Base-by-base conservation (phyloP, 2,888 invertebrate genomes). In the Drosophila subquinaria region DNA sequence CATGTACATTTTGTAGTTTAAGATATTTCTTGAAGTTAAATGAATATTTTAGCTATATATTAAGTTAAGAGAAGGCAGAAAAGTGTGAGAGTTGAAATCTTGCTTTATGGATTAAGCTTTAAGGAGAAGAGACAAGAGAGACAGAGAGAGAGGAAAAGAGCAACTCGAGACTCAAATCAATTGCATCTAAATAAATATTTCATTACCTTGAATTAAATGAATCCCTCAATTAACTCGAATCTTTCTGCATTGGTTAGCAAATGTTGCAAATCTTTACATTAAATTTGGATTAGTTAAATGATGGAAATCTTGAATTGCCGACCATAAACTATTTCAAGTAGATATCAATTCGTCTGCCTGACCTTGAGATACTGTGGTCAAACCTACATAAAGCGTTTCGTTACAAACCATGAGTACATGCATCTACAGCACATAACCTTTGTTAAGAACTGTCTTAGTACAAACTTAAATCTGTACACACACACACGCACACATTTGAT, bases 181-280 rank as follows among this genome's bases (percentile, higher is more conserved):
- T 30, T 9, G 2, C 2, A 0, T 27, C 6, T 6, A 27, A 27
- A 30, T 30, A 30, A 33, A 35, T 36, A 61, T 43, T 51, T 13
- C 27, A 27, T 52, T 52, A 52, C 27, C 35, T 53, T 35, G 9
- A 62, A 40, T 38, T n/a, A 43, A 62, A 43, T 33, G 33, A 42
- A 43, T 13, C n/a, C 10, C 5, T 20, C 55, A 55, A 43, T 55
- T 55, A 55, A 43, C n/a, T 43, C 13, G 5, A 63, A 50, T 59
- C 51, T 63, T 52, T 69, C 48, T 57, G 50, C 47, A 69, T 64
- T 76, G 53, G 63, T 42, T 75, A 53, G 53, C 69, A 76, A 76
- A 75, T 76, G 63, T 23, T 9, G 33, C 56, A 50, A 5, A 27
- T 27, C 27, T 27, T 27, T 27, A 4, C 17, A 40, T 36, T 13